Evolutionary conservation across 2,797 vertebrate genomes (phyloP), one percentile per base, ranked within the genome.

Genomic region (Sebastes diaconus): DNA sequence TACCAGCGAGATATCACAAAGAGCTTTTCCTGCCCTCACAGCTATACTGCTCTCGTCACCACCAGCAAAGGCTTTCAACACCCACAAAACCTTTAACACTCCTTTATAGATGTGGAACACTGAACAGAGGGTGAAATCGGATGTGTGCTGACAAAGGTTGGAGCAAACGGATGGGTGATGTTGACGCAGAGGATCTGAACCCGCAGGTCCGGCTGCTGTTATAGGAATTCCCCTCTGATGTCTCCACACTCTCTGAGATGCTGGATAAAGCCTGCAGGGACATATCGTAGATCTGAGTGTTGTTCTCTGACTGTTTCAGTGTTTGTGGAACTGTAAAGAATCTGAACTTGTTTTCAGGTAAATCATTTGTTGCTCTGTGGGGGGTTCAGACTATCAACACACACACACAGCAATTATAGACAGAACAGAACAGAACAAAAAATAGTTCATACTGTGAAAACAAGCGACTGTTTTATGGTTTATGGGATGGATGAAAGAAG

Each of bases 1-100:
- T 79, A 77, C 58, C 69, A 77, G 67, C 4, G 4, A 78, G 76
- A 84, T 74, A 83, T 59, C 75, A 68, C 42, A 67, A 61, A 84
- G 34, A 66, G 66, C 39, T 42, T 42, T 55, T 59, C 57, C 52
- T 71, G 39, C 30, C 75, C 34, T 81, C 42, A 14, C 32, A 52
- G 46, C 82, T 32, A 18, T 0, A 10, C 34, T 30, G 13, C 64
- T 39, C 72, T 69, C 5, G 27, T 83, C 77, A 76, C 71, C 71
- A 77, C 42, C 10, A 73, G 77, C 39, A 61, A 83, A 77, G 34
- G 42, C 57, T 84, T 76, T 75, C 61, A 76, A 74, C 66, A 50
- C 24, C 63, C 32, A n/a, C 46, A 59, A 78, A 75, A 66, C 78
- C 54, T 75, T 52, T 50, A 63, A 30, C 30, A 66, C 55, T 79